These are phyloP conservation scores for Shargacucullia verbasci DNA, from an alignment of 2,888 invertebrate species.

Conservation along the genomic window DNA sequence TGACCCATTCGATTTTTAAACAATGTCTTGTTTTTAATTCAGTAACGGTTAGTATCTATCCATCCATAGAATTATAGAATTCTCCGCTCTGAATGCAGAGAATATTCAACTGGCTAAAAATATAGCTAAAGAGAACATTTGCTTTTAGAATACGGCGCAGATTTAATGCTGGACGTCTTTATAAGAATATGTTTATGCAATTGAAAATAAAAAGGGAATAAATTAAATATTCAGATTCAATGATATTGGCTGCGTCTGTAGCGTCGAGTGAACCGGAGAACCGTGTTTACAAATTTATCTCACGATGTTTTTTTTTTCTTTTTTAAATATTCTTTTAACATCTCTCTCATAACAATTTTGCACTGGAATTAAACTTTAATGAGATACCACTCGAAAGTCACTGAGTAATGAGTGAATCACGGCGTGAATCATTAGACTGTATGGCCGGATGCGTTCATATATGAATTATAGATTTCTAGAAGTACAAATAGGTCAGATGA, in stretches of 20 bases:
- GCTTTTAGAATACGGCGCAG: too few species aligned
- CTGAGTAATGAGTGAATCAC: conserved; percentile 34
- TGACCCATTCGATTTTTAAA: conserved; percentile 47
- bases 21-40: conserved; percentile 31
- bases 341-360: conserved; percentile 6
- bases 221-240: conserved; percentile 39
- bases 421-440: conserved; percentile 27
- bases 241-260: conserved; percentile 10
- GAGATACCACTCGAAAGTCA: conserved; percentile 35
- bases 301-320: conserved; percentile 29
- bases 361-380: conserved; percentile 42
- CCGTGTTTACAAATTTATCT: conserved; percentile 6
- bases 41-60: background rate
- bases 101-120: too few species aligned
- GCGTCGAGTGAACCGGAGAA: background rate
- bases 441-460: conserved; percentile 37
- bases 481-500: conserved; percentile 39
- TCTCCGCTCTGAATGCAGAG: too few species aligned
- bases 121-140: too few species aligned
- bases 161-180: background rate
- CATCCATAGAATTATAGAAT: too few species aligned
- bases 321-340: conserved; percentile 11
- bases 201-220: conserved; percentile 19
- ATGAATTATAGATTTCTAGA: conserved; percentile 43
- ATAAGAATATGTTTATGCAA: conserved; percentile 8